Evolutionary conservation across 2,888 invertebrate species (phyloP).

Genomic region (Cryptocheilus praepositus): DNA sequence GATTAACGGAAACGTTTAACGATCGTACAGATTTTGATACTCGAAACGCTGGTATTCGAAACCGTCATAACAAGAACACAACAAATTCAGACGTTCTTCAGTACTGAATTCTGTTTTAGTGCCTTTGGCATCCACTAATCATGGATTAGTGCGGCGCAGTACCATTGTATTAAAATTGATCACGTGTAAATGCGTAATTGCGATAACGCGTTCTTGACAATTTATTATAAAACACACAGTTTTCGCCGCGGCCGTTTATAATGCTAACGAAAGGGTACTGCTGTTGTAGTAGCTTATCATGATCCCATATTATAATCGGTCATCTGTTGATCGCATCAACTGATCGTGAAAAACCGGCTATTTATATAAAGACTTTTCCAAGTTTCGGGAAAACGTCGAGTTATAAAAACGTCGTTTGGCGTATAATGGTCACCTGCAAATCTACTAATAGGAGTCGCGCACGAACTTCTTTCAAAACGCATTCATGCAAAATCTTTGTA

Average conservation of each 20-base stretch:
- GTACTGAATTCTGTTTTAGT: too few relatives aligned
- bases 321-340: neutral
- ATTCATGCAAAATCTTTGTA: neutral
- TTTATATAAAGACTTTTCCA: too few relatives aligned
- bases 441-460: neutral
- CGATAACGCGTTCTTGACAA: too few relatives aligned
- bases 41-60: constrained; percentile 4
- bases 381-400: constrained; percentile 3
- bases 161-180: too few relatives aligned
- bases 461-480: neutral
- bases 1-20: constrained; percentile 20
- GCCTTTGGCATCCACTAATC: too few relatives aligned
- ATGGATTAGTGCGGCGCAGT: too few relatives aligned
- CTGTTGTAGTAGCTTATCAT: too few relatives aligned
- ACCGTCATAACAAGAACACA: constrained; percentile 5
- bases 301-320: too few relatives aligned
- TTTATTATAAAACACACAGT: too few relatives aligned
- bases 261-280: too few relatives aligned
- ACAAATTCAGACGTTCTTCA: neutral
- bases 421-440: neutral
- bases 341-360: neutral
- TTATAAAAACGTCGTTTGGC: constrained; percentile 23
- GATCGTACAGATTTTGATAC: constrained; percentile 26
- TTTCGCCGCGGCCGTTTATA: too few relatives aligned
- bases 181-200: too few relatives aligned